Conservation (phyloP, 2,113 vertebrate species). For the Cairina moschata region DNA sequence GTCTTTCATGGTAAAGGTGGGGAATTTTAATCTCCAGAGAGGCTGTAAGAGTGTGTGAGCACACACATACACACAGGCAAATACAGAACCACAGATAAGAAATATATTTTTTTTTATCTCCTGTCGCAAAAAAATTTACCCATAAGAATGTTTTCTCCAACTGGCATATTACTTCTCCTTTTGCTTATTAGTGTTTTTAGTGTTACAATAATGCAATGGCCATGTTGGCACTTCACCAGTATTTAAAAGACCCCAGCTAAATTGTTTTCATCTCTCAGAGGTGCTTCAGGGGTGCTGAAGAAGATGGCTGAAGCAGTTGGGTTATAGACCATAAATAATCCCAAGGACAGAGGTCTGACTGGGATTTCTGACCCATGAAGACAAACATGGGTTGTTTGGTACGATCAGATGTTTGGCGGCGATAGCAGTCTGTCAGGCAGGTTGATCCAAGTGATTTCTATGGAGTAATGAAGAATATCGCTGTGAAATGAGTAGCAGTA, state of each 20-base stretch:
- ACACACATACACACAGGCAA: not conserved
- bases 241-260: not conserved
- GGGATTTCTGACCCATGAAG: not conserved
- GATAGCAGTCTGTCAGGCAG: not conserved
- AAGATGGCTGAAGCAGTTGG: not conserved
- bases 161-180: not conserved
- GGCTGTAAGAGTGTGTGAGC: fast-evolving
- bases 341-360: fast-evolving
- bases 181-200: not conserved
- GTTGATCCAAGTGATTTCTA: fast-evolving
- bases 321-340: not conserved
- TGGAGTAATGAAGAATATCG: not conserved
- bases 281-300: not conserved
- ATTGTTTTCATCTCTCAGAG: not conserved
- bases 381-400: fast-evolving
- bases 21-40: not conserved
- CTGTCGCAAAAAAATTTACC: not conserved
- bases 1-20: not conserved
- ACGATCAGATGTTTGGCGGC: not conserved
- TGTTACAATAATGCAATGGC: not conserved
- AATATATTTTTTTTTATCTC: not conserved
- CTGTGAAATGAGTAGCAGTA: not conserved
- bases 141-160: not conserved
- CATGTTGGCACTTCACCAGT: not conserved
- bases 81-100: not conserved